Evolutionary conservation across 2,888 invertebrate genomes (phyloP).

Genomic region (Camponotus fellah): DNA sequence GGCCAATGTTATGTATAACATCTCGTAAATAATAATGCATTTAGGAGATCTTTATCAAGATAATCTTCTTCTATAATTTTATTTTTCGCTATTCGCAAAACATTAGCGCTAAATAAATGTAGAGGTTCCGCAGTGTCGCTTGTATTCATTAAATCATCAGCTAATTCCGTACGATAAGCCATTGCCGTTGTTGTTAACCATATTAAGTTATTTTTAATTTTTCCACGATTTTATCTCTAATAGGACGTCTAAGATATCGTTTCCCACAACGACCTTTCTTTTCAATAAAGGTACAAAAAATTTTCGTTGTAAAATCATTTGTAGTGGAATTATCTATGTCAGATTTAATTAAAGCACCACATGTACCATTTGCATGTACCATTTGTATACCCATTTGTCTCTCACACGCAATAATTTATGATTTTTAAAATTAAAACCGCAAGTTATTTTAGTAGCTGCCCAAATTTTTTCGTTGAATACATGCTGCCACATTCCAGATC

Average conservation of each 20-base stretch:
- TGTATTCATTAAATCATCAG: not conserved
- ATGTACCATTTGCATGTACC: slow-evolving; percentile 7
- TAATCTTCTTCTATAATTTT: not conserved
- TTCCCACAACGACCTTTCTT: slow-evolving; percentile 2
- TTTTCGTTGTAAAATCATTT: not conserved
- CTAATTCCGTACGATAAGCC: not conserved
- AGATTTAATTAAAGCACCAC: not conserved
- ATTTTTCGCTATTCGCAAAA: slow-evolving; percentile 8
- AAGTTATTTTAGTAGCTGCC: slow-evolving; percentile 18
- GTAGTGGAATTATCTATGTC: not conserved
- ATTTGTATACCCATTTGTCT: too few relatives aligned
- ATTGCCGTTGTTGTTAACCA: too few relatives aligned
- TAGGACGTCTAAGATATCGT: not conserved
- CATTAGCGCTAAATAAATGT: slow-evolving; percentile 7
- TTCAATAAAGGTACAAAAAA: not conserved
- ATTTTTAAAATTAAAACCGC: slow-evolving; percentile 11
- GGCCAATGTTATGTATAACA: not conserved
- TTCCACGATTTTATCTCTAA: not conserved
- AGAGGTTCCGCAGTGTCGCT: not conserved
- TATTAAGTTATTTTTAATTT: not conserved
- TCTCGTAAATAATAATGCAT: not conserved
- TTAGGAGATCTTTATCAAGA: not conserved
- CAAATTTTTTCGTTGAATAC: not conserved
- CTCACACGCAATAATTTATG: slow-evolving; percentile 2
- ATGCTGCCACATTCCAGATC: slow-evolving; percentile 10